Evolutionary conservation across 2,113 vertebrate species (phyloP).

Genomic region (Brevimyrus niger): DNA sequence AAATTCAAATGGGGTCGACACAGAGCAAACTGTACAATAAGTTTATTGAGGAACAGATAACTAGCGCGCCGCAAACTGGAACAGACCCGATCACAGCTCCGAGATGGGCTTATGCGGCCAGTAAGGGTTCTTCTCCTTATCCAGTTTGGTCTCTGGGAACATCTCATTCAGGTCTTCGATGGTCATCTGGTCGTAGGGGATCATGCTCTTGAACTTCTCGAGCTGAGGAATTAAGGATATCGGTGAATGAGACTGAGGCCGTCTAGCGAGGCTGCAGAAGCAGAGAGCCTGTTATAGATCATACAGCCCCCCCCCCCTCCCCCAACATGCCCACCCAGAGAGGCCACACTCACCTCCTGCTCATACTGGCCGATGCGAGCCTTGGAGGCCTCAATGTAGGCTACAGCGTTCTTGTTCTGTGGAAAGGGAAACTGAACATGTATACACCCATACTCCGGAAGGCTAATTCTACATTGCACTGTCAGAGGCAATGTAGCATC

Average conservation of each 20-base stretch:
- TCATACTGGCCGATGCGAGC: conserved; percentile 67
- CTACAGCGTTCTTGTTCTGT: conserved; percentile 62
- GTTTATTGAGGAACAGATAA: conserved; percentile 8
- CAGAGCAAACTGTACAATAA: not conserved
- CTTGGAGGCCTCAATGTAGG: conserved; percentile 71
- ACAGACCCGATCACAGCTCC: conserved; percentile 69
- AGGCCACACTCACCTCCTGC: conserved; percentile 58
- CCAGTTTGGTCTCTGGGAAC: conserved; percentile 83
- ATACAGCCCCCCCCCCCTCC: not conserved
- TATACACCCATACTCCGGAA: not conserved
- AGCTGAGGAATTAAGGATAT: conserved; percentile 64
- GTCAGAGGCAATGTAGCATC: not conserved
- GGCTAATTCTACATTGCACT: not conserved
- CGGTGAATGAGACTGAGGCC: conserved; percentile 9
- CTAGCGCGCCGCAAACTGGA: not conserved
- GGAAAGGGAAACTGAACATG: conserved; percentile 25
- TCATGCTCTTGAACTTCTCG: conserved; percentile 73
- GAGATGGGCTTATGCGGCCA: conserved; percentile 85
- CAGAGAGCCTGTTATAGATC: not conserved
- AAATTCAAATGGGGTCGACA: not conserved
- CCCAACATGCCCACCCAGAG: no score
- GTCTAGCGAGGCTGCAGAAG: not conserved
- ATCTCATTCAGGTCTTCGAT: conserved; percentile 65
- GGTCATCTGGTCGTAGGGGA: conserved; percentile 95
- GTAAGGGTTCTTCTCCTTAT: conserved; percentile 80